Evolutionary conservation across 2,113 vertebrate species (phyloP).

Genomic region (Larimichthys polyactis): DNA sequence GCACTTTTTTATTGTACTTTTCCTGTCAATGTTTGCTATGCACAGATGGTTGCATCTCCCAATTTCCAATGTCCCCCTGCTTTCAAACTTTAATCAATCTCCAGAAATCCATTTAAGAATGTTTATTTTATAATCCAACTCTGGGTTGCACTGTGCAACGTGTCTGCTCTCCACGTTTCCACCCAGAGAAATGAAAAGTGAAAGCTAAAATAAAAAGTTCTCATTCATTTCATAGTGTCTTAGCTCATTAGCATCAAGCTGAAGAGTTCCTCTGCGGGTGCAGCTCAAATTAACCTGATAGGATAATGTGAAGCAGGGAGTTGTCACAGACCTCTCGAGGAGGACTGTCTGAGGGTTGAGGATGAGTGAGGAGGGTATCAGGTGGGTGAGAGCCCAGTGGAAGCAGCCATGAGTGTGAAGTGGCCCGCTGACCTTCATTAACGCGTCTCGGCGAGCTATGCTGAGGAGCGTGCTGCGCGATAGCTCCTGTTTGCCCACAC

Average conservation of each 20-base stretch:
- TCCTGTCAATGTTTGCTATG: not conserved
- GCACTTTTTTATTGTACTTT: not conserved
- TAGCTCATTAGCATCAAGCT: conserved; percentile 51
- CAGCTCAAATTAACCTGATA: conserved; percentile 48
- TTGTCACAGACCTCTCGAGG: conserved; percentile 28
- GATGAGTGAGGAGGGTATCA: conserved; percentile 44
- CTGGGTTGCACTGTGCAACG: not conserved
- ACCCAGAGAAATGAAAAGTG: conserved; percentile 26
- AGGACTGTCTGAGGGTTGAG: conserved; percentile 31
- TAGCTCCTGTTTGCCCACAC: conserved; percentile 47
- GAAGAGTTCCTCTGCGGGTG: conserved; percentile 33
- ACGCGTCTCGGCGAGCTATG: conserved; percentile 47
- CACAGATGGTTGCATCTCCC: not conserved
- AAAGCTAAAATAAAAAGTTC: conserved; percentile 50
- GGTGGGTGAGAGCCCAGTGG: conserved; percentile 45
- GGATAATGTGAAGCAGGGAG: conserved; percentile 39
- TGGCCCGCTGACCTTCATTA: conserved; percentile 79
- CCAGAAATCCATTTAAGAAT: conserved; percentile 19
- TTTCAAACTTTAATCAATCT: conserved; percentile 36
- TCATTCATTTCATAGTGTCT: conserved; percentile 47
- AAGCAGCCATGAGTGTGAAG: conserved; percentile 35
- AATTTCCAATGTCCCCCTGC: conserved; percentile 19
- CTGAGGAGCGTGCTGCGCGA: conserved; percentile 42
- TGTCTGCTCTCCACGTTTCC: conserved; percentile 3
- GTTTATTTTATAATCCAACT: conserved; percentile 28